These are phyloP conservation scores for Zaprionus ghesquierei DNA, from an alignment of 1,140 invertebrate species.

Conservation along the genomic window DNA sequence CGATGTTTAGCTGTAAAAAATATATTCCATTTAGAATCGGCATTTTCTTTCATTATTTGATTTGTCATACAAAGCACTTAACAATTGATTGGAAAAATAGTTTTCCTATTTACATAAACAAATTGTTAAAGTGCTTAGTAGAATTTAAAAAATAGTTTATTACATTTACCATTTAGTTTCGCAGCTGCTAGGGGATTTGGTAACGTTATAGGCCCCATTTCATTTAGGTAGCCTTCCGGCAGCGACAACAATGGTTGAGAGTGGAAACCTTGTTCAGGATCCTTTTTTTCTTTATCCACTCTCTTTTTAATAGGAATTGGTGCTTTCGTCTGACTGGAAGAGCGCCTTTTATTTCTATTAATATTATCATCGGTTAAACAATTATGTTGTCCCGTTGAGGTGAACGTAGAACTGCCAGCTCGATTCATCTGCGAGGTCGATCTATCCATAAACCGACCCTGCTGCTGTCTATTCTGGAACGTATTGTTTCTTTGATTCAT, in stretches of 20 bases:
- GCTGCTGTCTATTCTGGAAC: neutral
- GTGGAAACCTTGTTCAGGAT: too few relatives aligned
- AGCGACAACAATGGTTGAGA: neutral
- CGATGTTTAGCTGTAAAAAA: conserved; percentile 50
- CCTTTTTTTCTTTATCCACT: neutral
- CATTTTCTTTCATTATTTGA: neutral
- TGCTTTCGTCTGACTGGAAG: neutral
- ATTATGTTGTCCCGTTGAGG: neutral
- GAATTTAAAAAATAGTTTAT: neutral
- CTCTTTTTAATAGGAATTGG: neutral
- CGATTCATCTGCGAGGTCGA: neutral
- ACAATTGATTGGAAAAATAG: neutral
- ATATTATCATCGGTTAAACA: neutral
- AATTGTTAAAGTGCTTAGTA: neutral
- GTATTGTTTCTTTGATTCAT: neutral
- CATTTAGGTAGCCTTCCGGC: neutral
- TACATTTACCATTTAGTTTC: neutral
- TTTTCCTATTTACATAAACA: neutral
- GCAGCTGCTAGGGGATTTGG: neutral
- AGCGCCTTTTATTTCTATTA: neutral
- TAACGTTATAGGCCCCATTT: neutral
- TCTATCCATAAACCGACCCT: neutral
- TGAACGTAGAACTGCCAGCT: neutral
- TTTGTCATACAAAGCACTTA: neutral
- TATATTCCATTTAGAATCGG: neutral